Conservation (phyloP, 2,113 vertebrate genomes). For the Calyptomena viridis region DNA sequence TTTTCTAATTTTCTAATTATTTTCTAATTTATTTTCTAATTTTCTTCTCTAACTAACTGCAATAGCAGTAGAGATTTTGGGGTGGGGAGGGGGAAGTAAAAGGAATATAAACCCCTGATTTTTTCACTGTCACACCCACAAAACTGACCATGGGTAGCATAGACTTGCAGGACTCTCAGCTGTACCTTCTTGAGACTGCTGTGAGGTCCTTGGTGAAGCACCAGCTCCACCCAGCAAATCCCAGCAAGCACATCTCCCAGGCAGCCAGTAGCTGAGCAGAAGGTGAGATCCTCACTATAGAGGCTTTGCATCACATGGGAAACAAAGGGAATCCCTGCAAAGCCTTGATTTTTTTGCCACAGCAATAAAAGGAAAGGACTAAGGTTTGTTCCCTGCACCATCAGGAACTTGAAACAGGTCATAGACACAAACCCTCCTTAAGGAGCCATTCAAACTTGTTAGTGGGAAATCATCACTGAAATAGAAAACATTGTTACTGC, state of each 20-base stretch:
- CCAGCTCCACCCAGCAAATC: not conserved
- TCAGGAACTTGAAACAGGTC: not conserved
- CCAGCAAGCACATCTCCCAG: not conserved
- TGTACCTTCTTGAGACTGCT: not conserved
- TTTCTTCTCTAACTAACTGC: not conserved
- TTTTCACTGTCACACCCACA: not conserved
- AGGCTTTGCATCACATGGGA: not conserved
- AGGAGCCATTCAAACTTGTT: not conserved
- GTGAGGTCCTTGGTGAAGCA: not conserved
- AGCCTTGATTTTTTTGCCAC: not conserved
- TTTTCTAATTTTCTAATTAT: too few relatives aligned
- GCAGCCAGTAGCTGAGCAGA: not conserved
- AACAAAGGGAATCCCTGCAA: not conserved
- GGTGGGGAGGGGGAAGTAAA: not conserved
- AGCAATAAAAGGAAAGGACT: not conserved
- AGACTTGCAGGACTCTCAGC: not conserved
- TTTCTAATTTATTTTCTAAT: too few relatives aligned
- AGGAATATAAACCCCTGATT: not conserved
- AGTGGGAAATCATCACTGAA: not conserved
- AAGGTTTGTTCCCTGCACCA: not conserved
- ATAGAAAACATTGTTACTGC: not conserved
- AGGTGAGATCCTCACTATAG: not conserved
- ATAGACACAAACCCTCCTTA: not conserved
- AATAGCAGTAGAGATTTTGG: not conserved
- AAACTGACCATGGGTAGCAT: fast-evolving